Evolutionary conservation across 2,113 vertebrate species (phyloP).

Genomic region (Sylvia atricapilla): DNA sequence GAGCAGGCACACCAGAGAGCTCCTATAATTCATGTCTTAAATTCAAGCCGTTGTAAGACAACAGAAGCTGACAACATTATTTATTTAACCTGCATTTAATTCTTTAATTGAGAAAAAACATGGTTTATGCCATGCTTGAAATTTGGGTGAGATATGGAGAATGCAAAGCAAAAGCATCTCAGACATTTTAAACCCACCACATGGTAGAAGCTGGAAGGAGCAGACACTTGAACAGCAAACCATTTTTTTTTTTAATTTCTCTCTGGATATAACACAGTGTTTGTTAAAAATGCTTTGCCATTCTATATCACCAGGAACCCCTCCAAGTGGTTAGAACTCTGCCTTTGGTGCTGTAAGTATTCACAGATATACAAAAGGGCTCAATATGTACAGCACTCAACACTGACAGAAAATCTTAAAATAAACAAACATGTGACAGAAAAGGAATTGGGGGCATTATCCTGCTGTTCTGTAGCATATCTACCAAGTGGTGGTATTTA

Average conservation of each 20-base stretch:
- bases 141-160: neutral
- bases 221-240: neutral
- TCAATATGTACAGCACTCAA: neutral
- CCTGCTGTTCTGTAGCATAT: neutral
- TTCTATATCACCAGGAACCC: neutral
- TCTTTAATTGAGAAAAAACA: conserved; percentile 19
- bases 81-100: conserved; percentile 58
- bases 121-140: neutral
- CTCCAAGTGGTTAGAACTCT: neutral
- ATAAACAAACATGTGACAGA: neutral
- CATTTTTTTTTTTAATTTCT: neutral
- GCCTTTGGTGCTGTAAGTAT: neutral
- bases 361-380: neutral
- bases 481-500: rapidly evolving
- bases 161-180: neutral
- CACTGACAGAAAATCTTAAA: neutral
- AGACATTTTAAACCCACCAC: neutral
- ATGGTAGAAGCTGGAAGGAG: neutral
- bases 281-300: neutral
- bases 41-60: neutral
- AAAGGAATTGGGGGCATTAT: neutral
- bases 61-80: conserved; percentile 1
- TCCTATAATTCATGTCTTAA: neutral
- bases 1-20: neutral
- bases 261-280: neutral